Percentiles rank a stretch among this genome's conserved stretches.
These are phyloP conservation scores for Pogonocherus hispidulus DNA, from an alignment of 2,888 invertebrate species.

Conservation along the genomic window DNA sequence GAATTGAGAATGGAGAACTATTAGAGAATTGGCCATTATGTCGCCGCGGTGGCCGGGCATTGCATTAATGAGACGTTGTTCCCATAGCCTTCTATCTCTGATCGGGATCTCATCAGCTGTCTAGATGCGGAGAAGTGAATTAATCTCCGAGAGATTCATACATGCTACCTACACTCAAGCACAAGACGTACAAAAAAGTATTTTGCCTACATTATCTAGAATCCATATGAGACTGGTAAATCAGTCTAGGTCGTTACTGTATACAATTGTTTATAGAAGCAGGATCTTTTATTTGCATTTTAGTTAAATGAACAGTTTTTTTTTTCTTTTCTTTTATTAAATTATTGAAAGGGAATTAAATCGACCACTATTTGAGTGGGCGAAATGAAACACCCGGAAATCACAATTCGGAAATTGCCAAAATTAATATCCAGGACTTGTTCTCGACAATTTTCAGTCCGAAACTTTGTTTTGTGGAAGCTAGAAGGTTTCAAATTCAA, in stretches of 20 bases:
- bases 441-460: too few relatives aligned
- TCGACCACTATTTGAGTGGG: too few relatives aligned
- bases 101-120: conserved; percentile 64
- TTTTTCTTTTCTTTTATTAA: too few relatives aligned
- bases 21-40: conserved; percentile 51
- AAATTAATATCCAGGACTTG: too few relatives aligned
- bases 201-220: conserved; percentile 18
- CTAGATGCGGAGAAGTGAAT: conserved; percentile 60
- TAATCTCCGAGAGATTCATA: conserved; percentile 55
- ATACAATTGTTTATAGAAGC: neutral
- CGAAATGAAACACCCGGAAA: too few relatives aligned
- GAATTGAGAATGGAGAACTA: conserved; percentile 42
- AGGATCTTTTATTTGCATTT: neutral
- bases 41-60: conserved; percentile 59
- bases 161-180: conserved; percentile 43
- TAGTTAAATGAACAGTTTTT: neutral
- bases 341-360: too few relatives aligned
- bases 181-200: conserved; percentile 31
- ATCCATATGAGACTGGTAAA: conserved; percentile 2
- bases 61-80: conserved; percentile 64
- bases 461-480: too few relatives aligned
- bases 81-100: conserved; percentile 61
- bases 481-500: too few relatives aligned
- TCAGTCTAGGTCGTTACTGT: neutral
- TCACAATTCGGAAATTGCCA: too few relatives aligned